Base-by-base conservation (phyloP, 1,140 invertebrate species). In the Patella vulgata region DNA sequence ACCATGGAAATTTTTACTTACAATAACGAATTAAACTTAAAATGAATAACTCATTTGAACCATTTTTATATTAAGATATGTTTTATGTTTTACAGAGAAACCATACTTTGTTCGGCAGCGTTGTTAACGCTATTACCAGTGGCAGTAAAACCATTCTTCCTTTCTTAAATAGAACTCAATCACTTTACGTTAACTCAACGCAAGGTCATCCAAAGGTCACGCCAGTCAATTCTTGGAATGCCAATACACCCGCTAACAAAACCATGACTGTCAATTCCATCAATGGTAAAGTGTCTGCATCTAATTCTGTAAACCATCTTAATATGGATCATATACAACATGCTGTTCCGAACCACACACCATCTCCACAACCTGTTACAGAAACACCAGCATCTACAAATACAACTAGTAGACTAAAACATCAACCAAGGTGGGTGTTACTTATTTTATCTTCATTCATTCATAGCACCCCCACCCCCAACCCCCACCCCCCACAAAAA, bases 81-180 rank as follows among this genome's bases (percentile, higher is more conserved):
- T n/a, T n/a, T n/a, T n/a, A n/a, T n/a, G n/a, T n/a, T 56, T 75
- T 75, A 47, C 87, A 98, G 94, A 90, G 96, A 80, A 96, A 98
- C 83, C 96, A 99, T 85, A 95, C 94, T 36, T 86, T 99, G 42
- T 99, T 99, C 84, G 96, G 97, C 46, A 86, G 82, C 62, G 81
- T 87, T 46, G 84, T 86, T 43, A 82, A 78, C 59, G 83, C 83
- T n/a, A 59, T 80, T 21, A 69, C 75, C 3, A 75, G 78, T 42
- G 70, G 73, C 21, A 61, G 67, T 51, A 73, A 75, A 53, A 74
- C 77, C 55, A 72, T 73, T 25, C 61, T 77, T 43, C 77, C 78
- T 36, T 78, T 80, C 53, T 60, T 71, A 21, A 78, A 73, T 23
- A 68, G 74, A 42, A 79, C 77, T 8, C 77, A 80, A 61, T 79